phyloP scores from a whole-genome alignment of 2,797 vertebrate genomes.

The Sternotherus odoratus region DNA sequence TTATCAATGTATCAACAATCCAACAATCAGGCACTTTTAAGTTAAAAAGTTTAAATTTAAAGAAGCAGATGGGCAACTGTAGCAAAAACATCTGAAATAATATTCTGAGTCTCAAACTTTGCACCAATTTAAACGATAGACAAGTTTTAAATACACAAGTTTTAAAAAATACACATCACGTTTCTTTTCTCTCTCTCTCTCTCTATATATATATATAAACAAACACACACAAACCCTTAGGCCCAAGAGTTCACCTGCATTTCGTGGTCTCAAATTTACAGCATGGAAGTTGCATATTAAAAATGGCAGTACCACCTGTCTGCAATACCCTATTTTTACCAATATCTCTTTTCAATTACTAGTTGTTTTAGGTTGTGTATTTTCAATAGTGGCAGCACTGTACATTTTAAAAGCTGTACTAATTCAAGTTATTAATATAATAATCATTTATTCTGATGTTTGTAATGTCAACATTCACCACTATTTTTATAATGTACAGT shows the following conservation, averaged over 20 bases:
- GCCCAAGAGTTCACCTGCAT: constrained; percentile 76
- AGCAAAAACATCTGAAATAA: constrained; percentile 65
- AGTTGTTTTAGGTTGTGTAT: constrained; percentile 38
- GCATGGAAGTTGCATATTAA: constrained; percentile 74
- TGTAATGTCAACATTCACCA: constrained; percentile 25
- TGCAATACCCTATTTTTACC: constrained; percentile 59
- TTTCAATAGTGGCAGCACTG: constrained; percentile 21
- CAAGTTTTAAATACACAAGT: not conserved
- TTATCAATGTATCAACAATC: constrained; percentile 54
- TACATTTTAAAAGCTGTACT: constrained; percentile 32
- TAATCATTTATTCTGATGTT: constrained; percentile 1
- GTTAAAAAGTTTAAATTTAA: constrained; percentile 37
- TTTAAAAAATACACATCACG: constrained; percentile 69
- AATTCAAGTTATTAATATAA: constrained; percentile 2
- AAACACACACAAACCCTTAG: constrained; percentile 75
- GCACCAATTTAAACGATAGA: not conserved
- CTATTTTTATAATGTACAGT: constrained; percentile 42
- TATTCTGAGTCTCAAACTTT: constrained; percentile 58
- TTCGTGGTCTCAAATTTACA: constrained; percentile 71
- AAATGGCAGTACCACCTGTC: constrained; percentile 70
- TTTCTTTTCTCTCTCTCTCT: too few relatives aligned
- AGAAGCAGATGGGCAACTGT: constrained; percentile 36
- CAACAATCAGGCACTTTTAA: constrained; percentile 59
- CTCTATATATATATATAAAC: constrained; percentile 44
- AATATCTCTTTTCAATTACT: constrained; percentile 40